Evolutionary conservation across 2,797 vertebrate species (phyloP), one percentile per base, ranked within the genome.

Genomic region (Leptodactylus fallax): DNA sequence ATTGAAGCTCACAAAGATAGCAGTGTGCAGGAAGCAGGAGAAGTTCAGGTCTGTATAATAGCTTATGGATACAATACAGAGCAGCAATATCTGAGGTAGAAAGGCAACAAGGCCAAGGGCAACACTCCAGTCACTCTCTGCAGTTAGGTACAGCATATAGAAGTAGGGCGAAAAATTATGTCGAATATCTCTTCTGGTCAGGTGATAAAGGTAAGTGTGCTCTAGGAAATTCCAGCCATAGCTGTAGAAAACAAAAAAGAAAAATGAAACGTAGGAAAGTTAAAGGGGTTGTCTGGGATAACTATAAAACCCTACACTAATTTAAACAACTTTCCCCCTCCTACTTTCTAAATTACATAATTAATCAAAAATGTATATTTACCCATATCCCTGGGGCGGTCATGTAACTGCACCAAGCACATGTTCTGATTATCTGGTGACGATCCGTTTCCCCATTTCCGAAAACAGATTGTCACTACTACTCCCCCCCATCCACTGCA

Each of bases 91-190:
- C 94, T 99, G 98, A 0, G 98, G 98, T 47, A 98, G 84, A 87
- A 99, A 99, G 0, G 96, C 96, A 0, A 95, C 94, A 0, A 98
- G 91, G 6, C 97, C 97, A 0, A 99, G 92, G 6, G 88, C 63
- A 81, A 92, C 93, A 89, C 96, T 97, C 96, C 97, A 96, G 4
- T 91, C 80, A 89, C 94, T 96, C 92, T 98, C 97, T 51, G 95
- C 92, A 0, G 96, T 98, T 91, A 99, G 92, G 89, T 99, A 99
- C 83, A 99, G 91, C 97, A 98, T 96, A 87, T 98, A 99, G 95
- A 99, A 99, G 92, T 99, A 99, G 0, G 98, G 97, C 0, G 98
- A 99, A 92, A 99, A 99, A 90, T 99, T 99, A 91, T 99, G 98
- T 0, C 96, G 96, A 86, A 94, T 97, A 85, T 99, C 98, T 47